Evolutionary conservation across 2,797 vertebrate genomes (phyloP).

Genomic region (Anomalospiza imberbis): DNA sequence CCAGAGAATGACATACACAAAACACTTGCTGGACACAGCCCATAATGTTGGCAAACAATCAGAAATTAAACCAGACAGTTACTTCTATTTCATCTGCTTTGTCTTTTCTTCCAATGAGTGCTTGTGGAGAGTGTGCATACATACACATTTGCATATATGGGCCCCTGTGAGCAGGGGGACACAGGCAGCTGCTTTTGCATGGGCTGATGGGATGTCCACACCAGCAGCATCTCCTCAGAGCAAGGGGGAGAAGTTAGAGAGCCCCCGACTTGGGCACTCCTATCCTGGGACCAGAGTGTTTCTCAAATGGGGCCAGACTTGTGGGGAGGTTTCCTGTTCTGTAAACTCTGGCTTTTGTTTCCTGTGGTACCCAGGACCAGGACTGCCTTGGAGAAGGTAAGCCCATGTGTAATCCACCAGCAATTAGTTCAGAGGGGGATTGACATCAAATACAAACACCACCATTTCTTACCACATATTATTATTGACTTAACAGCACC

Average conservation of each 20-base stretch:
- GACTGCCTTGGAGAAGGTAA: not conserved
- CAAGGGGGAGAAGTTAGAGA: not conserved
- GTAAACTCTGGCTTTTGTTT: not conserved
- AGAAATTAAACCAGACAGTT: not conserved
- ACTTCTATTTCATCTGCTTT: not conserved
- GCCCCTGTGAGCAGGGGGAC: not conserved
- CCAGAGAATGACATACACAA: not conserved
- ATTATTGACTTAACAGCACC: not conserved
- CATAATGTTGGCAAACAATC: not conserved
- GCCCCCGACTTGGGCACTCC: accelerated
- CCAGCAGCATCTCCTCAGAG: not conserved
- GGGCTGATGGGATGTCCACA: accelerated
- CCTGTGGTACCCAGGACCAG: not conserved
- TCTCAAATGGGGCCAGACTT: not conserved
- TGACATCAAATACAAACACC: not conserved
- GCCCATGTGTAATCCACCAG: not conserved
- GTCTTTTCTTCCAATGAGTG: not conserved
- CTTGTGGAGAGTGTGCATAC: not conserved
- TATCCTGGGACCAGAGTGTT: not conserved
- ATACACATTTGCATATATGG: accelerated
- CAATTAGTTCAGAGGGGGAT: not conserved
- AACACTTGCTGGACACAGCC: not conserved
- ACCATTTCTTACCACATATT: not conserved
- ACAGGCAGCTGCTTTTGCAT: not conserved
- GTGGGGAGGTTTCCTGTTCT: not conserved